Conservation (phyloP, 2,888 invertebrate species). For the Drosophila birchii region DNA sequence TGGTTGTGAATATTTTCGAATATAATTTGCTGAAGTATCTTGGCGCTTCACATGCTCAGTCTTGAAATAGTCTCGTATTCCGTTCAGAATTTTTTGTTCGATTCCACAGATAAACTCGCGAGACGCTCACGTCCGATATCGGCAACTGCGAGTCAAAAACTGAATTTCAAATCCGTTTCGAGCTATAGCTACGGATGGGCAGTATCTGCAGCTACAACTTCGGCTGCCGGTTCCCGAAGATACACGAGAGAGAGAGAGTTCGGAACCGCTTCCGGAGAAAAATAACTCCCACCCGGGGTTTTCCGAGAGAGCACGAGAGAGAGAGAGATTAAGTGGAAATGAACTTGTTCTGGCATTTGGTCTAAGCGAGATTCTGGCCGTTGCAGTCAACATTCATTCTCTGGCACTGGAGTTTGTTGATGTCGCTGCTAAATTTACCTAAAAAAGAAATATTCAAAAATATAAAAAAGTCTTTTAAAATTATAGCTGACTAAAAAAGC, state of each 20-base stretch:
- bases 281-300: constrained; percentile 17
- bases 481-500: constrained; percentile 1
- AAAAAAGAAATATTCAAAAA: neutral
- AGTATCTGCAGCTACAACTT: constrained; percentile 19
- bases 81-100: constrained; percentile 45
- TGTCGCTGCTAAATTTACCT: neutral
- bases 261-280: constrained; percentile 16
- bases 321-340: constrained; percentile 6
- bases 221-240: constrained; percentile 20
- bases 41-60: constrained; percentile 52
- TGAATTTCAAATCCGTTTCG: constrained; percentile 53
- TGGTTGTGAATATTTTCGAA: constrained; percentile 9
- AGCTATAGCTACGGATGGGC: constrained; percentile 15
- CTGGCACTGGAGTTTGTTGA: constrained; percentile 18
- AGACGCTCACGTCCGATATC: constrained; percentile 67
- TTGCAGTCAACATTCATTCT: constrained; percentile 22
- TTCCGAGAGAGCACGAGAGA: constrained; percentile 10
- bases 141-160: constrained; percentile 74
- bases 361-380: constrained; percentile 21
- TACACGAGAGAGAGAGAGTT: constrained; percentile 17
- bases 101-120: constrained; percentile 51
- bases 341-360: constrained; percentile 13
- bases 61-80: constrained; percentile 70
- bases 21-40: neutral
- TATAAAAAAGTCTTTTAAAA: neutral